phyloP scores from a whole-genome alignment of 2,888 invertebrate genomes.

The Patella caerulea region DNA sequence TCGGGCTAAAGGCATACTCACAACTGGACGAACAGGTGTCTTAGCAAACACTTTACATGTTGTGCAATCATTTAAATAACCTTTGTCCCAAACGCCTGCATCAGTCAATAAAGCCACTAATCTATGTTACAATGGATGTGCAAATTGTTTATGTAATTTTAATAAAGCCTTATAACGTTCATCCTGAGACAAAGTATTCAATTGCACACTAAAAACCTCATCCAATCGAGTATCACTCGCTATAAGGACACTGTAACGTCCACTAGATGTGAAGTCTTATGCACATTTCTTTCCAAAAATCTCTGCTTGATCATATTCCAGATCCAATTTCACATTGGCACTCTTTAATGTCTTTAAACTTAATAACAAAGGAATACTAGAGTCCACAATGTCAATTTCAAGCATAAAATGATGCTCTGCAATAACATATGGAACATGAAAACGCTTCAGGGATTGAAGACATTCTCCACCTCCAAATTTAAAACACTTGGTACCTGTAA shows the following conservation, averaged over 20 bases:
- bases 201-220: not conserved
- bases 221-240: not conserved
- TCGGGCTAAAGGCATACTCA: too few relatives aligned
- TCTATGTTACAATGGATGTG: not conserved
- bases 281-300: not conserved
- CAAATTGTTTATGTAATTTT: not conserved
- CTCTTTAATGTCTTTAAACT: not conserved
- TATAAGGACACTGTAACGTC: not conserved
- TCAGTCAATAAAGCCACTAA: not conserved
- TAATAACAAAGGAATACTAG: constrained; percentile 4
- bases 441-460: not conserved
- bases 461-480: constrained; percentile 11
- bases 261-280: not conserved
- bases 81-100: not conserved
- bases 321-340: constrained; percentile 8
- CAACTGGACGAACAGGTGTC: too few relatives aligned
- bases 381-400: constrained; percentile 5
- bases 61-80: not conserved
- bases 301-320: not conserved
- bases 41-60: too few relatives aligned
- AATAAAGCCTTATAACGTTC: not conserved
- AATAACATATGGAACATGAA: constrained; percentile 5
- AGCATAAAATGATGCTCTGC: not conserved
- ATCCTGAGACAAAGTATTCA: not conserved
- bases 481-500: constrained; percentile 1